Evolutionary conservation across 2,113 vertebrate species (phyloP), one percentile per base, ranked within the genome.

Genomic region (Micronycteris hirsuta): DNA sequence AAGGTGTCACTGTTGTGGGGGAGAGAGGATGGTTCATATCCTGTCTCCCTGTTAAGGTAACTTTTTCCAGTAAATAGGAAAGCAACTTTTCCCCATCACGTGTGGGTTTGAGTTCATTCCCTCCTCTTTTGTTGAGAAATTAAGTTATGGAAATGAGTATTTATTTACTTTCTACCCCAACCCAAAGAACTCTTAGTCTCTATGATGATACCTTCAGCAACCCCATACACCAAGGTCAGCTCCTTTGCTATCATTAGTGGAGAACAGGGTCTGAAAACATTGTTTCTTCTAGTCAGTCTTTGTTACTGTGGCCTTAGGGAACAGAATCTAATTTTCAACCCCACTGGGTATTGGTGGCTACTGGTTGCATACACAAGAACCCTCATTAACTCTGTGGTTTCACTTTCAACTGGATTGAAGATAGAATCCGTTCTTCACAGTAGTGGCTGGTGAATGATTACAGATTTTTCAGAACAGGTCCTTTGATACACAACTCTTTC

Each of bases 261-360:
- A 94, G 52, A 94, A 92, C 81, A 22, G 43, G 67, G 58, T 90
- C 73, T 94, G 82, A 92, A 89, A 92, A 85, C 22, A 49, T 89
- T 67, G 16, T 83, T 87, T 10, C 14, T 90, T 89, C 52, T 45
- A 19, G 24, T 47, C 22, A 61, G 49, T 82, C 13, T 82, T 2
- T 78, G 33, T 24, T 95, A n/a, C 41, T 61, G 17, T 95, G 61
- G 13, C 38, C 43, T 36, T 36, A 80, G 31, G 41, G 65, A 92
- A 68, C 28, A 67, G 74, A 70, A 76, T 77, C 38, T 77, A 78
- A 63, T 85, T 89, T 91, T 90, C 41, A 94, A 16, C 56, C 45
- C 33, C 16, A n/a, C 52, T 38, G 38, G 24, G 22, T 90, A 16
- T 7, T 93, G 47, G 43, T 86, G 71, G 49, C 41, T 89, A 31